Conservation (phyloP, 1,140 invertebrate species). For the Belonocnema kinseyi region DNA sequence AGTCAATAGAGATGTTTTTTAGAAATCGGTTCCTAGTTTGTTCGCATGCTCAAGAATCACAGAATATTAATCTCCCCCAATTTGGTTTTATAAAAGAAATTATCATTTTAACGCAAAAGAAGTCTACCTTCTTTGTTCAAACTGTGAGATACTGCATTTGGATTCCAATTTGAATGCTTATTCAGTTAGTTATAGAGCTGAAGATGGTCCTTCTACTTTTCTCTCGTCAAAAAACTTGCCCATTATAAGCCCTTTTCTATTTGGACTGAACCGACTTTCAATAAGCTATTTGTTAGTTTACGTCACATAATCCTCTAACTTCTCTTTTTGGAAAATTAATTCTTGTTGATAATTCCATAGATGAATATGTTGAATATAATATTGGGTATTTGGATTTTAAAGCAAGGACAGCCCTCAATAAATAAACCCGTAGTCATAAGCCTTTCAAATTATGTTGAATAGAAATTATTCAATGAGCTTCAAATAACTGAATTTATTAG, state of each 20-base stretch:
- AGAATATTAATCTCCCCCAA: background rate
- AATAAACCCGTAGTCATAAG: too few species aligned
- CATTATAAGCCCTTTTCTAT: background rate
- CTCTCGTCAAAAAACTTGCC: background rate
- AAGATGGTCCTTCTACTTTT: background rate
- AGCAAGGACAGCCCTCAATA: background rate
- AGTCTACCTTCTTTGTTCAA: background rate
- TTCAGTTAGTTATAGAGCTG: too few species aligned
- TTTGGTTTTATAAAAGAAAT: background rate
- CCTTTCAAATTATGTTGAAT: too few species aligned
- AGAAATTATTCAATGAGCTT: too few species aligned
- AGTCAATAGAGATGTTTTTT: background rate
- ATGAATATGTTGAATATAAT: too few species aligned
- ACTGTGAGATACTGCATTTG: background rate
- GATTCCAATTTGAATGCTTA: too few species aligned
- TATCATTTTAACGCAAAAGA: background rate
- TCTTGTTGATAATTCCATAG: background rate
- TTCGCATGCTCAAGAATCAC: background rate
- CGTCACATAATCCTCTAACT: background rate
- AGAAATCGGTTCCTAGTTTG: background rate
- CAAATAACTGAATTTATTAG: too few species aligned
- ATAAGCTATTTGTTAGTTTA: background rate
- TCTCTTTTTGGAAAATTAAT: background rate
- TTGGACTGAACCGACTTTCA: background rate
- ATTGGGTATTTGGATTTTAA: too few species aligned